phyloP scores from a whole-genome alignment of 1,140 invertebrate species.

The Carposina sasakii region DNA sequence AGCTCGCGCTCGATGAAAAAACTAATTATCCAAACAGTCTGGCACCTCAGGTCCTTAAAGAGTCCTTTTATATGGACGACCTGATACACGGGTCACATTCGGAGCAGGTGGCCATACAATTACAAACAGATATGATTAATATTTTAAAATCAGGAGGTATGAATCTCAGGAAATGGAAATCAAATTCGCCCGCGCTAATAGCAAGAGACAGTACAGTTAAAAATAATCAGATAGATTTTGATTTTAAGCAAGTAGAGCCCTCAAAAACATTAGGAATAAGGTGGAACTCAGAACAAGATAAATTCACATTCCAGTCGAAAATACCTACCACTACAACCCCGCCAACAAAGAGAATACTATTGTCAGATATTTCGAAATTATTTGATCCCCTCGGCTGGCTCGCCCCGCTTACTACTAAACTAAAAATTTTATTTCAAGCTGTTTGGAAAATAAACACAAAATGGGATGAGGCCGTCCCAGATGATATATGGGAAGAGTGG shows the following conservation, averaged over 20 bases:
- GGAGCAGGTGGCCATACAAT: neutral
- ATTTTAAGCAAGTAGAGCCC: neutral
- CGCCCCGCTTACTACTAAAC: constrained; percentile 40
- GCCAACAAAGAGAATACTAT: constrained; percentile 20
- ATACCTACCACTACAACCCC: neutral
- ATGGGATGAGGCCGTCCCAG: constrained; percentile 43
- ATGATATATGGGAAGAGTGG: constrained; percentile 6
- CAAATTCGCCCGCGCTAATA: neutral
- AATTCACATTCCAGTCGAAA: neutral
- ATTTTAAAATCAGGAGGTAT: constrained; percentile 2
- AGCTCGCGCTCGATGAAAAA: constrained; percentile 30
- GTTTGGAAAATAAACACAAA: constrained; percentile 39
- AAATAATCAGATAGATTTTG: neutral
- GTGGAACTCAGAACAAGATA: neutral
- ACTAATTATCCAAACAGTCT: constrained; percentile 22
- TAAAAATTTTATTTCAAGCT: constrained; percentile 61
- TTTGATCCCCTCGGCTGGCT: constrained; percentile 53
- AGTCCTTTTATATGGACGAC: constrained; percentile 1
- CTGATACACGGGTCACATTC: neutral
- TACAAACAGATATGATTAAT: neutral
- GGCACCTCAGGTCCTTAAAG: neutral
- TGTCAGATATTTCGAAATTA: constrained; percentile 23
- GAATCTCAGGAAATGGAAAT: constrained; percentile 1
- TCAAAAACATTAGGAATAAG: neutral
- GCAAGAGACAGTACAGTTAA: neutral